Evolutionary conservation across 1,140 invertebrate species (phyloP).

Genomic region (Vanessa atalanta): DNA sequence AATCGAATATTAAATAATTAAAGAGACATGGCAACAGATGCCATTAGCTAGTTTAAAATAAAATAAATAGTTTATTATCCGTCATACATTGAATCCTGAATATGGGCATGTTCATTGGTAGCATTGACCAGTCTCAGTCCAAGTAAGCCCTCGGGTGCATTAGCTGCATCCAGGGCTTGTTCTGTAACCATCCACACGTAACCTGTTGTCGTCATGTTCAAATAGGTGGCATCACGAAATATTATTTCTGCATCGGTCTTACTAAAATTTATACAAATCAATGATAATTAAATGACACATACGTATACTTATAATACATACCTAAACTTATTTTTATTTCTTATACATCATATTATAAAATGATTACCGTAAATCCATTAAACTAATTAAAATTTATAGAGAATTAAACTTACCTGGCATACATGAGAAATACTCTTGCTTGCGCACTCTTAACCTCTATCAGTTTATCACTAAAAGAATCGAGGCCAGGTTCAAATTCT

Average conservation of each 20-base stretch:
- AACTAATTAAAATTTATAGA: not conserved
- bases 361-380: too few species aligned
- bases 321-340: too few species aligned
- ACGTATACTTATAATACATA: too few species aligned
- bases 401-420: slow-evolving; percentile 88
- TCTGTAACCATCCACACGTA: slow-evolving; percentile 99
- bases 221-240: slow-evolving; percentile 90
- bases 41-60: too few species aligned
- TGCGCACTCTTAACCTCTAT: slow-evolving; percentile 91
- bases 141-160: slow-evolving; percentile 92
- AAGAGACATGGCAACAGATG: too few species aligned
- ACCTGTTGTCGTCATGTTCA: slow-evolving; percentile 94
- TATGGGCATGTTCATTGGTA: slow-evolving; percentile 93
- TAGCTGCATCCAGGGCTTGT: slow-evolving; percentile 92
- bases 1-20: too few species aligned
- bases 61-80: too few species aligned
- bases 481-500: slow-evolving; percentile 92
- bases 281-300: too few species aligned
- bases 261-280: slow-evolving; percentile 78
- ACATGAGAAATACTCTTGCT: slow-evolving; percentile 94
- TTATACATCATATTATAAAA: too few species aligned
- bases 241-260: slow-evolving; percentile 94
- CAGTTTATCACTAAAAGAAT: slow-evolving; percentile 90
- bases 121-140: slow-evolving; percentile 94
- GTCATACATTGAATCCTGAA: slow-evolving; percentile 91